Evolutionary conservation across 2,113 vertebrate species (phyloP).

Genomic region (Pagrus major): DNA sequence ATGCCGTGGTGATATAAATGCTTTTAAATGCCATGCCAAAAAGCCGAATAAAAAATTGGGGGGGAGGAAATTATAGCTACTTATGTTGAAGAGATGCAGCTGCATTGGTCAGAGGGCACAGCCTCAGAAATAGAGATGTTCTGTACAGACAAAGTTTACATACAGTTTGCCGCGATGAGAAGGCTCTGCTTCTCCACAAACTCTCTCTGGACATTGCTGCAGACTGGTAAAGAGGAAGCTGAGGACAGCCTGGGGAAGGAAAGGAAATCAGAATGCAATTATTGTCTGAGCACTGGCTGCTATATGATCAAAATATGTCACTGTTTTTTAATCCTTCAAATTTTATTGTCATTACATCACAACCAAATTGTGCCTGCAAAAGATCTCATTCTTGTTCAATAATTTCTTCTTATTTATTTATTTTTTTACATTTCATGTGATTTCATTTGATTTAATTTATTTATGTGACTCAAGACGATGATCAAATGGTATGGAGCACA

Average conservation of each 20-base stretch:
- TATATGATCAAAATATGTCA: conserved; percentile 7
- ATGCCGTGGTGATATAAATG: neutral
- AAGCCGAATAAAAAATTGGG: neutral
- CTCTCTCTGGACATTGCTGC: conserved; percentile 26
- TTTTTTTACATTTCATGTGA: too few species aligned
- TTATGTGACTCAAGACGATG: too few species aligned
- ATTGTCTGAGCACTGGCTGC: conserved; percentile 2
- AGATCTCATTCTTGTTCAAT: neutral
- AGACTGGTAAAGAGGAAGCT: conserved; percentile 26
- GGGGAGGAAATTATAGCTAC: neutral
- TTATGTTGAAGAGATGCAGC: conserved; percentile 29
- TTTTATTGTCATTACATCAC: neutral
- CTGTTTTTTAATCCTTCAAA: neutral
- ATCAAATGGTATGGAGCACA: too few species aligned
- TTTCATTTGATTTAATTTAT: too few species aligned
- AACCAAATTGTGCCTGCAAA: neutral
- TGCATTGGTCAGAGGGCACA: conserved; percentile 5
- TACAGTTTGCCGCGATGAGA: neutral
- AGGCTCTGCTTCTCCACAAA: conserved; percentile 36
- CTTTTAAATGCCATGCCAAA: neutral
- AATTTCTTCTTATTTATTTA: too few species aligned
- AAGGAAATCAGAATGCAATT: conserved; percentile 31
- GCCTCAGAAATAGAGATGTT: conserved; percentile 10
- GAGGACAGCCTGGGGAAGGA: neutral
- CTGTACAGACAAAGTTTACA: neutral